Conservation (phyloP, 2,113 vertebrate species). For the Lagenorhynchus albirostris region DNA sequence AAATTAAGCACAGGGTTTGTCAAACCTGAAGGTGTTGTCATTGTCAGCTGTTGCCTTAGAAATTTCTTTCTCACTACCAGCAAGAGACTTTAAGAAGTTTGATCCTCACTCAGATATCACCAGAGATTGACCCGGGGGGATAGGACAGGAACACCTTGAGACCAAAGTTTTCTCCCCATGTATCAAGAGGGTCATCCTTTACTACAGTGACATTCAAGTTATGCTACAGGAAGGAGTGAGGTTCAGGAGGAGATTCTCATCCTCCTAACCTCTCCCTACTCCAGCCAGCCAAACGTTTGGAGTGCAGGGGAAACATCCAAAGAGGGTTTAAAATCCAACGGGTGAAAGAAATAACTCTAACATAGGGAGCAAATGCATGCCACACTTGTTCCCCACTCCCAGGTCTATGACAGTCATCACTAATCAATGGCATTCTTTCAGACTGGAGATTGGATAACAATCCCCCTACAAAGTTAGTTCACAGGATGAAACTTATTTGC, state of each 20-base stretch:
- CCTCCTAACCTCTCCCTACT: background rate
- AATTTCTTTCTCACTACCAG: background rate
- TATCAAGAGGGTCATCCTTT: background rate
- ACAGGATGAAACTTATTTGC: background rate
- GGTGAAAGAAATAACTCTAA: background rate
- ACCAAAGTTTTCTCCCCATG: background rate
- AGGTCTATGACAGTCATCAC: background rate
- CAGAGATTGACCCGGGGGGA: background rate
- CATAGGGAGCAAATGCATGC: background rate
- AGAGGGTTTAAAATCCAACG: background rate
- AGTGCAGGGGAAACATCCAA: background rate
- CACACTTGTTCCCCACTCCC: background rate
- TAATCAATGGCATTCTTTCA: background rate
- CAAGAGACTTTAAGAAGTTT: background rate
- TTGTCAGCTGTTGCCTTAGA: background rate
- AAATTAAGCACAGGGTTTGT: background rate
- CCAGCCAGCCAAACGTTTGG: background rate
- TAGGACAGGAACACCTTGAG: background rate
- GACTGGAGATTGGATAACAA: background rate
- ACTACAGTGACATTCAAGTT: background rate
- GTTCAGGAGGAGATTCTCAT: background rate
- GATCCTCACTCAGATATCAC: background rate
- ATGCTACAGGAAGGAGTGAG: background rate
- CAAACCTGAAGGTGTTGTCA: background rate
- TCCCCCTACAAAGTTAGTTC: background rate